Percentiles rank a stretch among this genome's conserved stretches.
Conservation (phyloP, 2,888 invertebrate species). For the Drosophila diplacantha region DNA sequence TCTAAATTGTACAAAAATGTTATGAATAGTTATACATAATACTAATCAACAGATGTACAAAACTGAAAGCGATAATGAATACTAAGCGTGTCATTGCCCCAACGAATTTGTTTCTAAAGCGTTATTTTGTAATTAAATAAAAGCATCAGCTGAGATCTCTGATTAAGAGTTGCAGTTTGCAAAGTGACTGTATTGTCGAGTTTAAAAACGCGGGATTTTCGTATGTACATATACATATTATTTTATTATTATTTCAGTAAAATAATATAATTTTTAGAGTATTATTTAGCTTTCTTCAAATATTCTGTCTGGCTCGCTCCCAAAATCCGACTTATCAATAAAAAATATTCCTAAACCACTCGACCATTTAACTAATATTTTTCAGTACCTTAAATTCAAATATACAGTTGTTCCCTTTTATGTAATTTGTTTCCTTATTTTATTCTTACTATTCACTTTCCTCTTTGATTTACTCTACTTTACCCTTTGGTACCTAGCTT, state of each 20-base stretch:
- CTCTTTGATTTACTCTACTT: slow-evolving; percentile 3
- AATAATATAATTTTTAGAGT: neutral
- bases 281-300: no score
- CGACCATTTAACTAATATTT: neutral
- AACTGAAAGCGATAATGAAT: slow-evolving; percentile 23
- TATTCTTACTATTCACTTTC: neutral
- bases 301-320: no score
- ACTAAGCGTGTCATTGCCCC: slow-evolving; percentile 47
- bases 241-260: neutral
- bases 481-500: neutral
- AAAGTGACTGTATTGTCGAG: neutral
- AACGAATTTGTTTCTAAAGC: slow-evolving; percentile 5
- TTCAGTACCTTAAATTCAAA: neutral
- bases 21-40: slow-evolving; percentile 26
- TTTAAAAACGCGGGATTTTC: neutral
- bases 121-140: slow-evolving; percentile 34
- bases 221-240: no score
- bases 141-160: slow-evolving; percentile 44
- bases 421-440: neutral
- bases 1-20: slow-evolving; percentile 38
- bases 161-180: slow-evolving; percentile 35
- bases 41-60: slow-evolving; percentile 17
- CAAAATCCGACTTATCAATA: neutral
- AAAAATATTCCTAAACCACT: neutral
- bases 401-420: neutral